phyloP scores from a whole-genome alignment of 2,888 invertebrate species.

The Hyalella azteca region DNA sequence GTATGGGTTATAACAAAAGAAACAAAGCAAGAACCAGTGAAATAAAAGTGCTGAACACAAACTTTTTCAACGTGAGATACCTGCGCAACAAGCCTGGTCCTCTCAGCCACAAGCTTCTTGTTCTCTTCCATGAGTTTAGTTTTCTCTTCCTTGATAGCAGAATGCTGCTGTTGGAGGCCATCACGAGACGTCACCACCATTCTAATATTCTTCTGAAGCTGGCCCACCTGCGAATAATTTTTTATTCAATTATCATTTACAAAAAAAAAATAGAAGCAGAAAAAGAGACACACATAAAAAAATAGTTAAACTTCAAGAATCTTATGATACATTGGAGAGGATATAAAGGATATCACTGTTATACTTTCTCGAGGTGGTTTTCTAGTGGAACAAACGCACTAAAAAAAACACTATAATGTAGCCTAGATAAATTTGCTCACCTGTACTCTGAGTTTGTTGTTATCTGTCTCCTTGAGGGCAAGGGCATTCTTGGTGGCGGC shows the following conservation, averaged over 20 bases:
- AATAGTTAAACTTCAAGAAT: neutral
- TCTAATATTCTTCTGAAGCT: conserved; percentile 52
- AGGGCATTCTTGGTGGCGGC: conserved; percentile 46
- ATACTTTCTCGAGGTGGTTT: neutral
- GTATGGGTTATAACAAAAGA: neutral
- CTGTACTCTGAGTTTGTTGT: conserved; percentile 47
- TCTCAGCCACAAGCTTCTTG: conserved; percentile 46
- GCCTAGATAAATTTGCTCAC: neutral
- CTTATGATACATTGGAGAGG: neutral
- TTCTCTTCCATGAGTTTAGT: conserved; percentile 44
- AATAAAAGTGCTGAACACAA: too few relatives aligned
- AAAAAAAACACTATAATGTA: neutral
- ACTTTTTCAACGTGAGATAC: conserved; percentile 11
- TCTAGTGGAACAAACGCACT: neutral
- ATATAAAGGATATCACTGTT: neutral
- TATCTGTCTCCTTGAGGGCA: conserved; percentile 46
- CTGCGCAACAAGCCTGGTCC: conserved; percentile 47
- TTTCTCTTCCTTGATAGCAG: conserved; percentile 38
- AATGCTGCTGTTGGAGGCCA: conserved; percentile 45
- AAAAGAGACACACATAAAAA: neutral
- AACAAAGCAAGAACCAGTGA: too few relatives aligned
- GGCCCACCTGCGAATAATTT: conserved; percentile 31
- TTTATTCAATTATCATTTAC: neutral
- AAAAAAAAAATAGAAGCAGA: neutral
- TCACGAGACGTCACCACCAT: conserved; percentile 49